Evolutionary conservation across 2,888 invertebrate genomes (phyloP), one percentile per base, ranked within the genome.

Genomic region (Acanthosepion pharaonis): DNA sequence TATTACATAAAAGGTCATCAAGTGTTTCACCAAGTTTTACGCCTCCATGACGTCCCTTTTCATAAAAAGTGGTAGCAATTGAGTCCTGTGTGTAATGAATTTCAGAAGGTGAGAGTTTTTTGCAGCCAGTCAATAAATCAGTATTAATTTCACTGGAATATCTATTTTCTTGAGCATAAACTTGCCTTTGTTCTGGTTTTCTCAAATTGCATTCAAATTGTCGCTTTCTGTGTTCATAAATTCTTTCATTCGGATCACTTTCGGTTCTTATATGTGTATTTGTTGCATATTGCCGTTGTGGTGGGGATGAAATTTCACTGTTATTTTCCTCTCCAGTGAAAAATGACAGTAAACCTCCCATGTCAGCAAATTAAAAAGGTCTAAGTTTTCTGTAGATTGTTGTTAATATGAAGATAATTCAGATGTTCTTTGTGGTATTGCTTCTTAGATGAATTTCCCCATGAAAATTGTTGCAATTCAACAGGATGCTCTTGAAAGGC

Each of bases 231-330:
- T 4, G 6, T 25, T 64, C 25, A 1, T 25, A 64, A 2, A 6
- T 6, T 64, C 3, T 6, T 1, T 23, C 23, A 23, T 2, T 0
- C 5, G 0, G 1, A 59, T 23, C 23, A 25, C 20, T 5, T 20
- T 55, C 2, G 0, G 20, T 18, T 11, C 1, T 55, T 55, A 55
- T 0, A 55, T 4, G 55, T 55, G 15, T 18, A 55, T 18, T 18
- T 55, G 55, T 55, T 20, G 5, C 5, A 55, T 23, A 59, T 23
- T 59, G 59, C 59, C 0, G 59, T 11, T 15, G 20, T 59, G 18
- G 23, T 23, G 59, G 23, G 11, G 59, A 59, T 59, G 59, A 18
- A 8, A 59, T 23, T 5, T 59, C 23, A 59, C 23, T 23, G 23
- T 23, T 59, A 59, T 5, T 18, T 18, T 23, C 23, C 59, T 59